These are phyloP conservation scores for Bettongia penicillata DNA, from an alignment of 2,113 vertebrate genomes.

Conservation along the genomic window DNA sequence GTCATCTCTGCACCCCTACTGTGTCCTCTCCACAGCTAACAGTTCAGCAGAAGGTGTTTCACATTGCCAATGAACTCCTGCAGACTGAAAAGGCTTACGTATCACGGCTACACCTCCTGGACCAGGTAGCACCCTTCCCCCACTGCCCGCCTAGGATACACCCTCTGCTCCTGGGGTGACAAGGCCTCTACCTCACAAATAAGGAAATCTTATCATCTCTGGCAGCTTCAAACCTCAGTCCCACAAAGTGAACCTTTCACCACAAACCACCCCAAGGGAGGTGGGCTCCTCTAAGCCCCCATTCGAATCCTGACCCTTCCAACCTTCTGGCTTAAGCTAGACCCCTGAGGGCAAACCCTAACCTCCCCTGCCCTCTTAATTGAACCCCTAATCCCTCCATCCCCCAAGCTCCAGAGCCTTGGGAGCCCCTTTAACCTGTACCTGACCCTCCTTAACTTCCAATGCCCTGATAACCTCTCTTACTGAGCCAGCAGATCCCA, in stretches of 20 bases:
- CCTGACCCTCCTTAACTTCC: neutral
- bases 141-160: constrained; percentile 1
- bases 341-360: constrained; percentile 10
- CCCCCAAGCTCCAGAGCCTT: constrained; percentile 45
- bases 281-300: neutral
- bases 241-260: constrained; percentile 22
- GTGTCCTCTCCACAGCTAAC: constrained; percentile 84
- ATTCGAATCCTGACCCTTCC: constrained; percentile 39
- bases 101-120: constrained; percentile 92
- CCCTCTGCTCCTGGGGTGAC: neutral
- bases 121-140: constrained; percentile 83
- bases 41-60: constrained; percentile 92
- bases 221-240: constrained; percentile 33
- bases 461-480: neutral
- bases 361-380: constrained; percentile 1
- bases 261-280: neutral
- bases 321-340: neutral
- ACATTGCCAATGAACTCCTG: constrained; percentile 94
- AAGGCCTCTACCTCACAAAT: constrained; percentile 40
- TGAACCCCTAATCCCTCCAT: constrained; percentile 1
- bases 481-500: constrained; percentile 17
- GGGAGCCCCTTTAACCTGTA: constrained; percentile 33
- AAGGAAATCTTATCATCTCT: constrained; percentile 24
- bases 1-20: neutral
- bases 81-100: constrained; percentile 93